phyloP scores from a whole-genome alignment of 2,888 invertebrate species.

The Ophioninae sp. region DNA sequence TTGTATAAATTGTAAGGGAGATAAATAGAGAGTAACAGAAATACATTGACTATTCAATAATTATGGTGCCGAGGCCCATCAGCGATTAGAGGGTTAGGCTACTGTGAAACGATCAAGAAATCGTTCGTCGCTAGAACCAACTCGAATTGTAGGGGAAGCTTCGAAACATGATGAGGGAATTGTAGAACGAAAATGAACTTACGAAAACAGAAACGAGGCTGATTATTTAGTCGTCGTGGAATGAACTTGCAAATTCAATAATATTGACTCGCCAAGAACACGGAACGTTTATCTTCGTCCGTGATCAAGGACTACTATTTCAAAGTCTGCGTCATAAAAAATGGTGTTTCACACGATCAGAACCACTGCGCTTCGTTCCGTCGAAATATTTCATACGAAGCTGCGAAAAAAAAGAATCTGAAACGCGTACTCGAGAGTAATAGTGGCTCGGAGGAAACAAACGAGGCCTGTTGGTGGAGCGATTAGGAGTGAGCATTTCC shows the following conservation, averaged over 20 bases:
- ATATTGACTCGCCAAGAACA: no score
- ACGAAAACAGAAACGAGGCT: no score
- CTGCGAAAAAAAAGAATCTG: constrained; percentile 20
- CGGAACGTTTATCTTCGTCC: background rate
- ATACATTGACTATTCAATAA: constrained; percentile 17
- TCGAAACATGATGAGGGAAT: no score
- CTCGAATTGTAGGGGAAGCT: no score
- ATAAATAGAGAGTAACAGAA: background rate
- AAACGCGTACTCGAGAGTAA: constrained; percentile 43
- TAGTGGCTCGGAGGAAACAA: constrained; percentile 30
- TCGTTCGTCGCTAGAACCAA: background rate
- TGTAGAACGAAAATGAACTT: no score
- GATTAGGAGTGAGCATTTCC: constrained; percentile 51
- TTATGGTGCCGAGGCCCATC: background rate
- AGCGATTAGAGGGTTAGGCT: background rate
- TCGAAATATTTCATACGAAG: constrained; percentile 23
- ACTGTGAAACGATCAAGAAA: constrained; percentile 11
- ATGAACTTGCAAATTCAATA: no score
- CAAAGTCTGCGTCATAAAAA: background rate
- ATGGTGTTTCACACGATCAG: background rate
- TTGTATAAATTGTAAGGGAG: background rate
- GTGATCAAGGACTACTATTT: background rate
- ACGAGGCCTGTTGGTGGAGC: constrained; percentile 50
- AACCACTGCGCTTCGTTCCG: constrained; percentile 6
- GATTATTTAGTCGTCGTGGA: no score